These are phyloP conservation scores for Pyrgus malvae DNA, from an alignment of 2,888 invertebrate genomes.

Conservation along the genomic window DNA sequence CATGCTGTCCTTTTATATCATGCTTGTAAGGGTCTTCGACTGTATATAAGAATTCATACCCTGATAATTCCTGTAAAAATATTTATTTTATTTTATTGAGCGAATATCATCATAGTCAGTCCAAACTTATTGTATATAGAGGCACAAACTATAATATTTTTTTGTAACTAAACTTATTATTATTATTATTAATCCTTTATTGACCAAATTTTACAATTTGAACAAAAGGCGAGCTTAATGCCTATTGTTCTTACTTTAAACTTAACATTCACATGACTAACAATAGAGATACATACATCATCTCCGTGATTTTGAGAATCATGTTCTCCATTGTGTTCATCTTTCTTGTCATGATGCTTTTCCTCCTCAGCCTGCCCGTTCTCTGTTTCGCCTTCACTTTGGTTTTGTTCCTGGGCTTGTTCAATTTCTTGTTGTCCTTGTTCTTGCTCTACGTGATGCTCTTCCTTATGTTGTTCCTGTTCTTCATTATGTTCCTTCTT, in stretches of 20 bases:
- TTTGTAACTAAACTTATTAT: too few relatives aligned
- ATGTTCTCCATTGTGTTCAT: constrained; percentile 20
- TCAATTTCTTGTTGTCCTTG: neutral
- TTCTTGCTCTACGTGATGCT: neutral
- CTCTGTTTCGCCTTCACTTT: too few relatives aligned
- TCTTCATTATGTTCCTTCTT: constrained; percentile 4
- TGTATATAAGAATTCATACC: constrained; percentile 32
- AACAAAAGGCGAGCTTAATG: neutral
- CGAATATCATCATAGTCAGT: neutral
- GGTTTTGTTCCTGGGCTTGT: too few relatives aligned
- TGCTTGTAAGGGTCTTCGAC: constrained; percentile 81
- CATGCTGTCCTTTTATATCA: constrained; percentile 77
- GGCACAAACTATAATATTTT: too few relatives aligned
- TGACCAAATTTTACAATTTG: too few relatives aligned
- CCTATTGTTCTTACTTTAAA: neutral
- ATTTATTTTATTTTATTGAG: neutral
- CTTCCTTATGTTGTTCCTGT: neutral
- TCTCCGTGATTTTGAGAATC: constrained; percentile 53
- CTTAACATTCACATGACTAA: neutral
- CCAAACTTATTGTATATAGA: too few relatives aligned
- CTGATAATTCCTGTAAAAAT: constrained; percentile 50
- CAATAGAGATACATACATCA: constrained; percentile 45
- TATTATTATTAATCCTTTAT: too few relatives aligned
- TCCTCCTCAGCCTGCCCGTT: too few relatives aligned
- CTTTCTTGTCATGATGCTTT: neutral